Evolutionary conservation across 1,140 invertebrate species (phyloP).

Genomic region (Micrasema minimum): DNA sequence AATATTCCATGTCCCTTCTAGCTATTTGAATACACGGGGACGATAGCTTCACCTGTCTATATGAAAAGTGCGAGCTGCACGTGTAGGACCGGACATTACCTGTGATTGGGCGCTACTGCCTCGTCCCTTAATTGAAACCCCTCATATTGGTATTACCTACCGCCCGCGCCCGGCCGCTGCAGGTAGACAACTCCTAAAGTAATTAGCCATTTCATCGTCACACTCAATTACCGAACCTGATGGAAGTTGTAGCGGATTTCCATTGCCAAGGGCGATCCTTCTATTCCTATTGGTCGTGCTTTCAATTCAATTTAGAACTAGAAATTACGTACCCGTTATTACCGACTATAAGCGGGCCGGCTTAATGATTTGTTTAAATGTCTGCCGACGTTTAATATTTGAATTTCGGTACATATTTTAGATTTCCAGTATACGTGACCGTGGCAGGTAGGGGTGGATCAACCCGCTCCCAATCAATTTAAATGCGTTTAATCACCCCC

Average conservation of each 20-base stretch:
- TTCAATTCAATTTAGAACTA: too few relatives aligned
- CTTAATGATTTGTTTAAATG: too few relatives aligned
- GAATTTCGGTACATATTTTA: neutral
- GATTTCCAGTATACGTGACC: neutral
- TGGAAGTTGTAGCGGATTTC: neutral
- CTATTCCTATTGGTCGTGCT: neutral
- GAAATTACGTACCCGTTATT: too few relatives aligned
- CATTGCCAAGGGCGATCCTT: conserved; percentile 21
- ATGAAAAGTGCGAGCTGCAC: too few relatives aligned
- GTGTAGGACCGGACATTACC: conserved; percentile 18
- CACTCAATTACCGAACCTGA: conserved; percentile 19
- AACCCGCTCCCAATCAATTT: conserved; percentile 41
- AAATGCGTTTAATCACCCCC: conserved; percentile 48
- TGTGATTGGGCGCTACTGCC: conserved; percentile 12
- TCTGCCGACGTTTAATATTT: neutral
- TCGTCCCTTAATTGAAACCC: conserved; percentile 12
- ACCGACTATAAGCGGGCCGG: too few relatives aligned
- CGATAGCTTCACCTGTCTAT: too few relatives aligned
- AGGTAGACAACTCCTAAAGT: neutral
- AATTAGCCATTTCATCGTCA: conserved; percentile 29
- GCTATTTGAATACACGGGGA: too few relatives aligned
- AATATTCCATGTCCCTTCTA: too few relatives aligned
- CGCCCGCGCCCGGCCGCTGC: neutral
- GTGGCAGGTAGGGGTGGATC: neutral
- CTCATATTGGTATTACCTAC: neutral